Base-by-base conservation (phyloP, 1,140 invertebrate genomes). In the Plodia interpunctella region DNA sequence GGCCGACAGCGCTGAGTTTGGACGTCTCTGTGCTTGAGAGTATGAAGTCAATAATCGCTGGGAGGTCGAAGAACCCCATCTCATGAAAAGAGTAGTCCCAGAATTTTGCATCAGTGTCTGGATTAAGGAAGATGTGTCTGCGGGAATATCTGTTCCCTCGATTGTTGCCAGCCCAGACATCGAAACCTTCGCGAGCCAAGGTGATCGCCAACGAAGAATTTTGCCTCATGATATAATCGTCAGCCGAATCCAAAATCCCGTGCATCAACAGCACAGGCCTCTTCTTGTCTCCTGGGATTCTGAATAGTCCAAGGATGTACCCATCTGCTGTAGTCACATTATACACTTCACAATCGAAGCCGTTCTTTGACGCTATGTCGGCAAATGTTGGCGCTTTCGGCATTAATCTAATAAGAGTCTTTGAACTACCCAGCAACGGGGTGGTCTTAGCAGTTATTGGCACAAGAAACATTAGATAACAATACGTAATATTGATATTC, bases 151-250 rank as follows among this genome's bases (percentile, higher is more conserved):
- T 88, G 65, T 92, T 94, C 3, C 93, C 93, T 55, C 93, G 80
- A 8, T 80, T 81, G 69, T 94, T 94, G 2, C 91, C 85, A 55
- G 93, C 67, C 93, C 93, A 94, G 5, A 94, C 93, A 66, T 94
- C 94, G 61, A 92, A 94, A 2, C 92, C 92, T 59, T 75, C 65
- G 68, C 93, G 92, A 0, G 65, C 66, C 55, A 72, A 56, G 2
- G 54, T 63, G 3, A 69, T 49, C 6, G 87, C 90, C 2, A 92
- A 62, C n/a, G 84, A 85, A 44, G 83, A 87, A 6, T 91, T 74
- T 17, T 88, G 88, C 65, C 90, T 90, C 3, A 92, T 70, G 5
- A 94, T 74, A 83, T 88, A 96, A 60, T 92, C 91, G 5, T 91
- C 90, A 0, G 93, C 93, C 15, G 92, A 92, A 11, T 90, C 91